A percentile compares a stretch with the other conserved stretches of the same genome.
phyloP scores from a whole-genome alignment of 2,797 vertebrate species.

The Chiloscyllium punctatum region DNA sequence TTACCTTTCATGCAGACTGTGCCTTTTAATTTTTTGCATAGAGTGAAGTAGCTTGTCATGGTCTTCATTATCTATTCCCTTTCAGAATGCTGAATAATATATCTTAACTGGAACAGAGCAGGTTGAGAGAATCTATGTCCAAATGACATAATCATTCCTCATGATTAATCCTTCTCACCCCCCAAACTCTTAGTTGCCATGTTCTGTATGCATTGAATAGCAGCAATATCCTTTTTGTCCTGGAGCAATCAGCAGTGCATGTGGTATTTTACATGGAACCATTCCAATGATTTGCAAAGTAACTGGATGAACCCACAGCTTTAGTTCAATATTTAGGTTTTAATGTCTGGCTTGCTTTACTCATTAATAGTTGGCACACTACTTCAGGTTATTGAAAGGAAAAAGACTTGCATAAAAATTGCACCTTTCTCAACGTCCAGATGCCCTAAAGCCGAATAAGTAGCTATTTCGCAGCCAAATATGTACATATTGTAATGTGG shows the following conservation, averaged over 20 bases:
- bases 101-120: neutral
- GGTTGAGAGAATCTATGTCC: neutral
- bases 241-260: neutral
- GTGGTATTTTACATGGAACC: neutral
- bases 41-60: too few relatives aligned
- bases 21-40: neutral
- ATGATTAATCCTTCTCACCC: neutral
- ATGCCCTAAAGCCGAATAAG: neutral
- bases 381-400: neutral
- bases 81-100: neutral
- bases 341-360: neutral
- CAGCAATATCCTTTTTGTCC: neutral
- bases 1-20: neutral
- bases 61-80: neutral
- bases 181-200: neutral
- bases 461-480: neutral
- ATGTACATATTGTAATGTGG: neutral
- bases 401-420: neutral
- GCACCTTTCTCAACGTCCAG: neutral
- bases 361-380: neutral
- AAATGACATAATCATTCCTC: neutral
- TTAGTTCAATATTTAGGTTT: neutral
- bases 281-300: neutral
- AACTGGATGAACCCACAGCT: too few relatives aligned
- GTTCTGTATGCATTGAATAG: neutral